Evolutionary conservation across 2,797 vertebrate genomes (phyloP).

Genomic region (Notamacropus eugenii): DNA sequence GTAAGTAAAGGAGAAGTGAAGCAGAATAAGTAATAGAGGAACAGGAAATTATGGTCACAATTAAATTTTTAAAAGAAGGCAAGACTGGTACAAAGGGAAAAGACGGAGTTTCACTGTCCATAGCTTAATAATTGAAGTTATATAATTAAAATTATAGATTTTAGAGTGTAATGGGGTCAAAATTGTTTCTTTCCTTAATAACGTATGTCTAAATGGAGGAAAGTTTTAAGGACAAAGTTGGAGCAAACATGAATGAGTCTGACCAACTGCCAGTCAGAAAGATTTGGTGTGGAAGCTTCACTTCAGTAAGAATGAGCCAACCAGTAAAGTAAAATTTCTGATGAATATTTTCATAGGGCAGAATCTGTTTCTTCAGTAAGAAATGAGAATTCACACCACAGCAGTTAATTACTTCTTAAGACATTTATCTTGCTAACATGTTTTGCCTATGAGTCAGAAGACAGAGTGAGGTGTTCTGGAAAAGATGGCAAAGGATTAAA

Average conservation of each 20-base stretch:
- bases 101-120: not conserved
- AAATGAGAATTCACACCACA: not conserved
- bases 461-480: not conserved
- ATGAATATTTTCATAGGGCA: not conserved
- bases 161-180: not conserved
- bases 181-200: not conserved
- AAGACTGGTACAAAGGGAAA: not conserved
- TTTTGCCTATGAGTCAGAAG: not conserved
- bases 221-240: not conserved
- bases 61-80: not conserved
- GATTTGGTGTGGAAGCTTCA: not conserved
- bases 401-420: not conserved
- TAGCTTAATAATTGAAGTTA: not conserved
- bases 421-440: not conserved
- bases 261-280: not conserved
- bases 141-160: not conserved
- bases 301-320: not conserved
- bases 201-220: not conserved
- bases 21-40: not conserved
- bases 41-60: not conserved
- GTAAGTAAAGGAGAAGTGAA: not conserved
- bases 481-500: not conserved
- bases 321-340: not conserved
- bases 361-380: not conserved
- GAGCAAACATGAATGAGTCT: not conserved